Conservation (phyloP, 2,888 invertebrate species). For the Criorhina ranunculi region DNA sequence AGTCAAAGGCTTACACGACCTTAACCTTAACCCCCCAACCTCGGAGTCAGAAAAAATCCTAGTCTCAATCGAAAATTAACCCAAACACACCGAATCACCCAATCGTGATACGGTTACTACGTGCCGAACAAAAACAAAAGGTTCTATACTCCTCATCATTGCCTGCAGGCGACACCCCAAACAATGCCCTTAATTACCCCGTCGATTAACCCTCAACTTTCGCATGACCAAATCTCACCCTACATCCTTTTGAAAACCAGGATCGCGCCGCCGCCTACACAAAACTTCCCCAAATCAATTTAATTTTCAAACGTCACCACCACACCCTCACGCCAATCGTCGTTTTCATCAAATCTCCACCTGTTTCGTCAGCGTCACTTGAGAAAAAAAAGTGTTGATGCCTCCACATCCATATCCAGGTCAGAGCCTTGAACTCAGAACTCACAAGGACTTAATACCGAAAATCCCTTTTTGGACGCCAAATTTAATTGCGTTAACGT, state of each 20-base stretch:
- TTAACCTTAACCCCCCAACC: too few relatives aligned
- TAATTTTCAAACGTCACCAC: conserved; percentile 3
- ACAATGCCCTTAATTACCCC: conserved; percentile 27
- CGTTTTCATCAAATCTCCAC: not conserved
- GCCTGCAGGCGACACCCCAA: conserved; percentile 8
- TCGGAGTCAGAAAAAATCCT: too few relatives aligned
- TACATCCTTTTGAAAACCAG: not conserved
- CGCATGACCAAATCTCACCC: not conserved
- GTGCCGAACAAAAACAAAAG: not conserved
- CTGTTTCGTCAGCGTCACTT: not conserved
- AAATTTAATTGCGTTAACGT: conserved; percentile 52
- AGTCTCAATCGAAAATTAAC: too few relatives aligned
- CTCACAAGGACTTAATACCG: conserved; percentile 6
- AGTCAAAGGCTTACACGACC: too few relatives aligned
- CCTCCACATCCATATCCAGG: conserved; percentile 14
- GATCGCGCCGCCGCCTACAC: not conserved
- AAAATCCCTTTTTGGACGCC: conserved; percentile 25
- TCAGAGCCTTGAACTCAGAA: not conserved
- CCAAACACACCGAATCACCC: not conserved
- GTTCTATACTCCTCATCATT: not conserved
- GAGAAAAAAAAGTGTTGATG: conserved; percentile 4
- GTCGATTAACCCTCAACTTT: conserved; percentile 3
- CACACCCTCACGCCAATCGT: not conserved
- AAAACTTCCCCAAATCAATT: conserved; percentile 39
- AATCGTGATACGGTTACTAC: not conserved